Conservation (phyloP, 2,888 invertebrate genomes). For the Trichopria drosophilae region DNA sequence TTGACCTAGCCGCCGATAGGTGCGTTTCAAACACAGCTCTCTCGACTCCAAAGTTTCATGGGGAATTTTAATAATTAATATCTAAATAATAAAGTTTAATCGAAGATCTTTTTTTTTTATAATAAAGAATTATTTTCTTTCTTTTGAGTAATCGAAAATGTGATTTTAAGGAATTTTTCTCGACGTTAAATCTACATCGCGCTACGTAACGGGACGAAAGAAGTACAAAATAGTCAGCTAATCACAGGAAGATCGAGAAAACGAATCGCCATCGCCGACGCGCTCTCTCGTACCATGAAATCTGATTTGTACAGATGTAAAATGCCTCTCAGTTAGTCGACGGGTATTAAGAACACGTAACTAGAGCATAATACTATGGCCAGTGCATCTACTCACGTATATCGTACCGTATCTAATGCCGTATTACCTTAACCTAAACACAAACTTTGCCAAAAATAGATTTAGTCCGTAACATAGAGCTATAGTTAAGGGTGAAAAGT, state of each 20-base stretch:
- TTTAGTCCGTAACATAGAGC: conserved; percentile 58
- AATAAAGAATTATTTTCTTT: neutral
- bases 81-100: conserved; percentile 2
- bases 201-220: no score
- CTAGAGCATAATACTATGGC: conserved; percentile 57
- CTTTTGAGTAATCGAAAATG: no score
- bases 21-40: no score
- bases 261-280: conserved; percentile 20
- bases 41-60: no score
- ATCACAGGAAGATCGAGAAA: no score
- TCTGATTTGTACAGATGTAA: conserved; percentile 52
- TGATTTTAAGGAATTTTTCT: no score
- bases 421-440: conserved; percentile 55
- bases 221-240: no score
- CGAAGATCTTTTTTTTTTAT: neutral
- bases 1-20: no score
- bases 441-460: conserved; percentile 59
- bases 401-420: conserved; percentile 53
- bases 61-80: no score
- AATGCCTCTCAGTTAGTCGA: conserved; percentile 32
- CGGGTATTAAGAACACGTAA: conserved; percentile 50
- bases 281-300: conserved; percentile 35
- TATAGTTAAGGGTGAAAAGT: conserved; percentile 58
- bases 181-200: no score
- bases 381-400: conserved; percentile 58